phyloP scores from a whole-genome alignment of 2,888 invertebrate genomes.

The Opisthograptis luteolata region DNA sequence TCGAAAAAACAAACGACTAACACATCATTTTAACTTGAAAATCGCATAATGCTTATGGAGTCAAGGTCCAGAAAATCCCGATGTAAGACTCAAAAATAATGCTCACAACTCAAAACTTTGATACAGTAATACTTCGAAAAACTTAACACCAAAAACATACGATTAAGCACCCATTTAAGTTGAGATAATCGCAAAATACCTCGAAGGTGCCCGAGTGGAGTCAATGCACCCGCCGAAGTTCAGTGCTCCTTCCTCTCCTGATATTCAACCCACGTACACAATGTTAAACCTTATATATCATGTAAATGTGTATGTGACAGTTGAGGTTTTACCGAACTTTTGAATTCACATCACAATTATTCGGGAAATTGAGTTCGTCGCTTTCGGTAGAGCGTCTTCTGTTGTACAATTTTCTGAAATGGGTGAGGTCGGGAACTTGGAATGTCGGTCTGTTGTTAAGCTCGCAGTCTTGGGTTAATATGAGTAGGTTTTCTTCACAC shows the following conservation, averaged over 20 bases:
- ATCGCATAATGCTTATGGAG: no score
- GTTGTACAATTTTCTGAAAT: slow-evolving; percentile 15
- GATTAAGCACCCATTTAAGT: slow-evolving; percentile 41
- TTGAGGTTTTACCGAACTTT: slow-evolving; percentile 38
- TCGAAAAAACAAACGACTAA: no score
- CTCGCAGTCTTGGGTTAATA: not conserved
- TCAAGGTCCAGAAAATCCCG: no score
- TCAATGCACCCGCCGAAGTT: slow-evolving; percentile 73
- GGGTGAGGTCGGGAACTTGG: not conserved
- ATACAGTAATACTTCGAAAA: no score
- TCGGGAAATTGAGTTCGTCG: slow-evolving; percentile 49
- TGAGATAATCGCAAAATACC: slow-evolving; percentile 39
- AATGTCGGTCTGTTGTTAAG: slow-evolving; percentile 4
- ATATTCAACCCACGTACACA: slow-evolving; percentile 66
- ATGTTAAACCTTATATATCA: slow-evolving; percentile 60
- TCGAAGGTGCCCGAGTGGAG: slow-evolving; percentile 41
- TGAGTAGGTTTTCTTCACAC: no score
- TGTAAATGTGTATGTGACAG: slow-evolving; percentile 56
- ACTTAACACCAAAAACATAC: slow-evolving; percentile 28
- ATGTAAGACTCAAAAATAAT: no score
- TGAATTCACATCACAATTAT: slow-evolving; percentile 35
- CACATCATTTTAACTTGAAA: no score
- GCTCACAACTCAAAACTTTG: no score
- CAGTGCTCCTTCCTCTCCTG: slow-evolving; percentile 59
- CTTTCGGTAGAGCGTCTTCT: slow-evolving; percentile 21